These are phyloP conservation scores for Dendrolimus houi DNA, from an alignment of 2,888 invertebrate species.

Conservation along the genomic window DNA sequence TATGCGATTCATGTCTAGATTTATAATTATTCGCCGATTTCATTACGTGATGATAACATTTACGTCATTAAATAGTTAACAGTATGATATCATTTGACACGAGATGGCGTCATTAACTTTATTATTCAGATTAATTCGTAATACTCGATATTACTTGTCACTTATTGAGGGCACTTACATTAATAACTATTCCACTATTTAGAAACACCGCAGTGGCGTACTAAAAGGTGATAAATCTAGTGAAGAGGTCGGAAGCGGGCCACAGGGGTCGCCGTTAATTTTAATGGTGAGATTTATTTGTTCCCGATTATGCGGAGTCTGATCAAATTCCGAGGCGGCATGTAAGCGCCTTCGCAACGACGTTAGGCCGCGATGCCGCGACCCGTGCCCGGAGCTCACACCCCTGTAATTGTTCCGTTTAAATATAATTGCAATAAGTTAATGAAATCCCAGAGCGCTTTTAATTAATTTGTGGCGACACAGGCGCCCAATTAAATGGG, in stretches of 20 bases:
- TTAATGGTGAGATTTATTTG: slow-evolving; percentile 67
- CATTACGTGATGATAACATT: background rate
- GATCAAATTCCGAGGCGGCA: slow-evolving; percentile 52
- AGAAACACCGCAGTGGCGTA: slow-evolving; percentile 40
- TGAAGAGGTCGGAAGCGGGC: slow-evolving; percentile 55
- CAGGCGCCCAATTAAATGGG: slow-evolving; percentile 56
- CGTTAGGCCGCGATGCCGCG: slow-evolving; percentile 33
- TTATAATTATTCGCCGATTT: background rate
- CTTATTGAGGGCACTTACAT: slow-evolving; percentile 33
- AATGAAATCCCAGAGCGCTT: slow-evolving; percentile 59
- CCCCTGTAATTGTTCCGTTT: slow-evolving; percentile 52
- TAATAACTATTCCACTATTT: slow-evolving; percentile 40
- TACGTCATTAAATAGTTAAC: too few species aligned
- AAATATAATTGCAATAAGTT: slow-evolving; percentile 71
- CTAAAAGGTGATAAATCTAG: slow-evolving; percentile 60
- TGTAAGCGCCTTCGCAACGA: slow-evolving; percentile 38
- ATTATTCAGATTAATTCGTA: slow-evolving; percentile 15
- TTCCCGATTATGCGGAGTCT: slow-evolving; percentile 56
- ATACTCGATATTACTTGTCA: slow-evolving; percentile 32
- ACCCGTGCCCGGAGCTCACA: slow-evolving; percentile 16
- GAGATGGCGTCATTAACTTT: too few species aligned
- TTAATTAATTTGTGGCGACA: slow-evolving; percentile 66
- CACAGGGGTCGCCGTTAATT: slow-evolving; percentile 52
- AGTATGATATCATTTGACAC: too few species aligned
- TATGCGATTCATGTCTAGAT: background rate